A percentile compares a stretch with the other conserved stretches of the same genome.
These are phyloP conservation scores for Scatophagus argus DNA, from an alignment of 2,113 vertebrate species.

Conservation along the genomic window DNA sequence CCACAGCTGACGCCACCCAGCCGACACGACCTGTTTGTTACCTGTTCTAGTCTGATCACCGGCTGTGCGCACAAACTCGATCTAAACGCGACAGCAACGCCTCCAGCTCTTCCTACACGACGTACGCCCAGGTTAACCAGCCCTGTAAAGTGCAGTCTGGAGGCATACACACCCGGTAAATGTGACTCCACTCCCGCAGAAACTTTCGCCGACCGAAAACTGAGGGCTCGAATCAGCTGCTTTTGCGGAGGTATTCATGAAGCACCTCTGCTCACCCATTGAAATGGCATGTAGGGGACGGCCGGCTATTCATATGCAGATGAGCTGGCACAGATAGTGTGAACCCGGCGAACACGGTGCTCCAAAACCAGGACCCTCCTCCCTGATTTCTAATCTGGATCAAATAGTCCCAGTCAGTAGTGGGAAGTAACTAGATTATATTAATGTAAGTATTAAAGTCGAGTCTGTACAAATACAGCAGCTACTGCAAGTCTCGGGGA, in stretches of 20 bases:
- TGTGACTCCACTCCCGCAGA: neutral
- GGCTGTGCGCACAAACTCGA: too few species aligned
- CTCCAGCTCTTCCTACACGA: neutral
- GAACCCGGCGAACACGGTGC: conserved; percentile 25
- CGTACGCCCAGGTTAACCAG: too few species aligned
- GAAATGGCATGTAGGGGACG: conserved; percentile 43
- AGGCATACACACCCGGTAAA: conserved; percentile 20
- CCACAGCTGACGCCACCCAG: conserved; percentile 17
- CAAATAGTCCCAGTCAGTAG: neutral
- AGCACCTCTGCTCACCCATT: conserved; percentile 49
- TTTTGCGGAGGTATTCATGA: conserved; percentile 31
- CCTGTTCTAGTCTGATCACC: conserved; percentile 47
- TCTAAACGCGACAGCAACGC: too few species aligned
- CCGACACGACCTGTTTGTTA: conserved; percentile 71
- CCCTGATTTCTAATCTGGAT: conserved; percentile 13
- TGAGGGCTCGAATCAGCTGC: conserved; percentile 51
- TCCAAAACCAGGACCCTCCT: conserved; percentile 29
- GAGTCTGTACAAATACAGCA: too few species aligned
- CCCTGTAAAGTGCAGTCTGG: too few species aligned
- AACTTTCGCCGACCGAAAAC: conserved; percentile 28
- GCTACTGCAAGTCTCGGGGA: too few species aligned
- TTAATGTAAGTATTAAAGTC: too few species aligned
- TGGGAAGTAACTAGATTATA: neutral
- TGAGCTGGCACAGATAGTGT: conserved; percentile 69
- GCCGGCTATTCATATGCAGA: conserved; percentile 74